Evolutionary conservation across 2,113 vertebrate species (phyloP).

Genomic region (Entosphenus tridentatus): DNA sequence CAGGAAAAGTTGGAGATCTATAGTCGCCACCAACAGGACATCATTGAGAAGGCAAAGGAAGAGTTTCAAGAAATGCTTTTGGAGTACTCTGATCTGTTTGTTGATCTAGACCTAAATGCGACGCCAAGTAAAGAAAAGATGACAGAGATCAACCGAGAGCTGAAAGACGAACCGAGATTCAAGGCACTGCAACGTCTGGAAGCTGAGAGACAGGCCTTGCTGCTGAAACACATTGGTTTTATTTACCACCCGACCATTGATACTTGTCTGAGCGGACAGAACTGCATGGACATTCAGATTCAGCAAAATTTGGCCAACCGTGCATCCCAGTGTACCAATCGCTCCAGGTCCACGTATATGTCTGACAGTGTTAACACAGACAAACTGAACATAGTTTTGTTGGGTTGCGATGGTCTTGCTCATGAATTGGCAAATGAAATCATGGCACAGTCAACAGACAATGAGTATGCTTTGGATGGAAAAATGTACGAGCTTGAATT

Average conservation of each 20-base stretch:
- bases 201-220: conserved; percentile 79
- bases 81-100: conserved; percentile 91
- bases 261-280: conserved; percentile 82
- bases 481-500: conserved; percentile 95
- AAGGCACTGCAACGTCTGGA: conserved; percentile 92
- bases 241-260: conserved; percentile 98
- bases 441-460: conserved; percentile 78
- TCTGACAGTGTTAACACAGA: conserved; percentile 71
- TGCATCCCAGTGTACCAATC: conserved; percentile 62
- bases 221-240: conserved; percentile 98
- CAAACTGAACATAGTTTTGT: conserved; percentile 86
- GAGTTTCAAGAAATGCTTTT: conserved; percentile 99
- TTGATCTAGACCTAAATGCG: conserved; percentile 91
- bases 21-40: conserved; percentile 76
- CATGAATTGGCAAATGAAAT: conserved; percentile 94
- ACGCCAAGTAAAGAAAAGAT: conserved; percentile 93
- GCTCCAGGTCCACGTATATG: conserved; percentile 48
- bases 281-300: conserved; percentile 81
- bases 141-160: conserved; percentile 80
- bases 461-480: conserved; percentile 90
- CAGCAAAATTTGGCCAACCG: conserved; percentile 74
- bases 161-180: conserved; percentile 90
- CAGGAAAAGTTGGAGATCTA: conserved; percentile 80
- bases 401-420: conserved; percentile 77
- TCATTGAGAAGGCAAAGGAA: conserved; percentile 98